Base-by-base conservation (phyloP, 2,888 invertebrate genomes). In the Scrobipalpa atriplicella region DNA sequence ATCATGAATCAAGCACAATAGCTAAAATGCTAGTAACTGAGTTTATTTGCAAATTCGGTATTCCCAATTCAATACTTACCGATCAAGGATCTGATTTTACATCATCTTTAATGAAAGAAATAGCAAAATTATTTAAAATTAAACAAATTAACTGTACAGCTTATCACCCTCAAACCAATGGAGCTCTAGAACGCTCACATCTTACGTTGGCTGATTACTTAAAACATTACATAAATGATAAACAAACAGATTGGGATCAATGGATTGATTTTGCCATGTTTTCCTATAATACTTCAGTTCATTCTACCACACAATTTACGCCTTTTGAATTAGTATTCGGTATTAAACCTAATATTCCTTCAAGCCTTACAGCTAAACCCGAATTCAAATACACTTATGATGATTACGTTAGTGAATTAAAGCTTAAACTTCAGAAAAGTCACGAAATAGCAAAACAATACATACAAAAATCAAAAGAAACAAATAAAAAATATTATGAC, bases 51-150 rank as follows among this genome's bases (percentile, higher is more conserved):
- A 70, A 76, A 66, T 82, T 83, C 70, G 82, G 82, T 51, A 76
- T 82, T 54, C 81, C 84, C 7, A 72, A 80, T 70, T 65, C 65
- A 6, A 73, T 85, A 39, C 66, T 87, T 16, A 76, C 83, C 0
- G 85, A 88, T 71, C 75, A 81, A 76, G 85, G 81, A n/a, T 70
- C 77, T 10, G 76, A 85, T 64, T 85, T 86, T 67, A 79, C 71
- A n/a, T 79, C 81, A 1, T 69, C 80, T 9, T 38, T 83, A 61
- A 69, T 84, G 3, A 77, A 78, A 73, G 71, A 82, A 71, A 21
- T 80, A 39, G 69, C 70, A n/a, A 78, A 77, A 69, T 58, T 81
- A 29, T 75, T 83, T 51, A 73, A 79, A 72, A 77, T 78, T 5
- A 79, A 76, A 70, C 73, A 81, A 38, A 64, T 78, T n/a, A 70